Base-by-base conservation (phyloP, 2,888 invertebrate species). In the Seladonia tumulorum region DNA sequence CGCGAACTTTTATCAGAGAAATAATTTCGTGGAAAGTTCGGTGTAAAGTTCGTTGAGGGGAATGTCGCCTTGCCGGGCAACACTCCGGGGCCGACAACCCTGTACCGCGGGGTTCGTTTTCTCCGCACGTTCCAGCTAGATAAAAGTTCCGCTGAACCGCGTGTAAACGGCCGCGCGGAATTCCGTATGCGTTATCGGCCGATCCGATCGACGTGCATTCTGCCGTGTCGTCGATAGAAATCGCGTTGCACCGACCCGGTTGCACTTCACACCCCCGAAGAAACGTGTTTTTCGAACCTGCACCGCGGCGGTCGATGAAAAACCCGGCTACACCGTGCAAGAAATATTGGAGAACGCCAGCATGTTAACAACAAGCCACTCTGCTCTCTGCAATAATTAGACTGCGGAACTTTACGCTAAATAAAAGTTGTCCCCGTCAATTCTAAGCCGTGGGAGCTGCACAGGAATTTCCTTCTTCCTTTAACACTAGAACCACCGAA, bases 1-100 rank as follows among this genome's bases (percentile, higher is more conserved):
- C 45, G 74, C 60, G 85, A 91, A 91, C 86, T 90, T 90, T 90
- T 91, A 91, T 90, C 91, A 88, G 83, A 79, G 87, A 90, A 90
- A 90, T 90, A 90, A 90, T 90, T 91, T 91, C 79, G 87, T 78
- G 79, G 71, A 72, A 91, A 91, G 87, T 90, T 90, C 81, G 81
- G 83, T 82, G 78, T 75, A 80, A 90, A 90, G 91, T 90, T 90
- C 49, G 25, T 76, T 3, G n/a, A 57, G 12, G 68, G 77, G 70
- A 60, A 49, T 77, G 74, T 70, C 79, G 77, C 71, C n/a, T 18
- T 39, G 57, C 79, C 77, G 86, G 78, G 85, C 83, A 85, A 85
- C 82, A 87, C 76, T 81, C 82, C 81, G 35, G 35, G n/a, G 76
- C 42, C 39, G 8, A 60, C 42, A 78, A 68, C 68, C 39, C 68